Conservation (phyloP, 2,113 vertebrate genomes). For the Stigmatopora nigra region DNA sequence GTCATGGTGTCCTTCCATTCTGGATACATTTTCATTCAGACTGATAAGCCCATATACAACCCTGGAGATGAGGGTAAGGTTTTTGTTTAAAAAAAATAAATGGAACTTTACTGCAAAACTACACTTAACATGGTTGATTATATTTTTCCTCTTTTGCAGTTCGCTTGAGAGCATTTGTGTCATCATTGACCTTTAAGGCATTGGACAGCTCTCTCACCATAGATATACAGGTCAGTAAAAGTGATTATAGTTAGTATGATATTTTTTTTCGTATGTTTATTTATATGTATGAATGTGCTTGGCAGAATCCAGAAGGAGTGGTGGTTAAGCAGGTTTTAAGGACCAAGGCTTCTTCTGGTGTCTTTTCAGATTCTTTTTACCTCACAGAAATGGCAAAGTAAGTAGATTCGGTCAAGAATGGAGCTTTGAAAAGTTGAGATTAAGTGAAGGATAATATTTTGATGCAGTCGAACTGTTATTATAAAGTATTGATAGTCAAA, state of each 20-base stretch:
- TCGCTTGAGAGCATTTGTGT: conserved; percentile 55
- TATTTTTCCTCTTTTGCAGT: conserved; percentile 39
- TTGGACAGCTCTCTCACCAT: conserved; percentile 41
- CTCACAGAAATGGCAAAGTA: conserved; percentile 62
- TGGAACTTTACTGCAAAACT: neutral
- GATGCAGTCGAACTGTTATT: neutral
- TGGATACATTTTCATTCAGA: conserved; percentile 72
- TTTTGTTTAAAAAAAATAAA: neutral
- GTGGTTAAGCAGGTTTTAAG: conserved; percentile 45
- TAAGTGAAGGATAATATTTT: neutral
- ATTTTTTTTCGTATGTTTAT: neutral
- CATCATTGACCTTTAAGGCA: conserved; percentile 54
- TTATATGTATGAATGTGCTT: neutral
- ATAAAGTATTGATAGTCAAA: neutral
- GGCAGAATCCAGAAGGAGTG: conserved; percentile 58
- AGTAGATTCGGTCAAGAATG: conserved; percentile 6
- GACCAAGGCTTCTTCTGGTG: conserved; percentile 29
- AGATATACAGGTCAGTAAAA: conserved; percentile 57
- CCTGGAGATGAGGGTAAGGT: conserved; percentile 62
- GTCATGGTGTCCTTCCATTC: conserved; percentile 62
- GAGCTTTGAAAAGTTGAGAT: neutral
- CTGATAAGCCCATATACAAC: conserved; percentile 71
- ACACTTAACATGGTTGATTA: neutral
- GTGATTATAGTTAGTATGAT: neutral
- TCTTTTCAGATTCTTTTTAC: conserved; percentile 33